A percentile compares a stretch with the other conserved stretches of the same genome.
Evolutionary conservation across 2,888 invertebrate genomes (phyloP).

Genomic region (Tribolium freemani): DNA sequence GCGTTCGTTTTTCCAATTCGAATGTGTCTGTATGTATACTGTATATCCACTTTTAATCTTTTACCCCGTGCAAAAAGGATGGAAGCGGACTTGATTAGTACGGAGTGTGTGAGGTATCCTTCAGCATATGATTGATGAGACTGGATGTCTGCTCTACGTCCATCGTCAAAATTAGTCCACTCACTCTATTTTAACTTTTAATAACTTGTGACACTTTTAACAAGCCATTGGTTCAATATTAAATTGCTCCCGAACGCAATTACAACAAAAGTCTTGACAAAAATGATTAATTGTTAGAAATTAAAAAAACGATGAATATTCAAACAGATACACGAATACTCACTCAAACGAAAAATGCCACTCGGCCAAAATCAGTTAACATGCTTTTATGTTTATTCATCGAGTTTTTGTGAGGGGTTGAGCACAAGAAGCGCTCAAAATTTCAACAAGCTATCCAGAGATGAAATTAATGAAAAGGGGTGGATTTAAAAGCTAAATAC

Average conservation of each 20-base stretch:
- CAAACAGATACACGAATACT: constrained; percentile 36
- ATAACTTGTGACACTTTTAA: constrained; percentile 63
- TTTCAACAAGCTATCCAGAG: too few relatives aligned
- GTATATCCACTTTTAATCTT: constrained; percentile 18
- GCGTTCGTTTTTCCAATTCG: neutral
- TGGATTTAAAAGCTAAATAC: too few relatives aligned
- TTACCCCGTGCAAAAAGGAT: constrained; percentile 39
- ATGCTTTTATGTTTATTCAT: constrained; percentile 28
- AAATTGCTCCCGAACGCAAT: constrained; percentile 32
- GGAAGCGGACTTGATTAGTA: constrained; percentile 52
- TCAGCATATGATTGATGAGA: constrained; percentile 63
- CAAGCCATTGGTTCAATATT: constrained; percentile 55
- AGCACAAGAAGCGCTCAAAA: neutral
- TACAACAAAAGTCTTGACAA: constrained; percentile 9
- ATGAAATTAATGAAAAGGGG: too few relatives aligned
- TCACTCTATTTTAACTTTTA: constrained; percentile 63
- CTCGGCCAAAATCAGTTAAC: constrained; percentile 14
- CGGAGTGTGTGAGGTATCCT: constrained; percentile 57
- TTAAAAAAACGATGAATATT: constrained; percentile 41
- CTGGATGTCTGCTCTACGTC: constrained; percentile 61
- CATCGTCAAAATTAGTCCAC: constrained; percentile 60
- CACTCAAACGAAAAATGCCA: constrained; percentile 28
- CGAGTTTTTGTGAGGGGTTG: neutral
- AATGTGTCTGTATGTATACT: too few relatives aligned
- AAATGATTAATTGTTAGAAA: constrained; percentile 23